Percentiles rank a stretch among this genome's conserved stretches.
phyloP scores from a whole-genome alignment of 1,140 invertebrate species.

The Dreissena polymorpha region DNA sequence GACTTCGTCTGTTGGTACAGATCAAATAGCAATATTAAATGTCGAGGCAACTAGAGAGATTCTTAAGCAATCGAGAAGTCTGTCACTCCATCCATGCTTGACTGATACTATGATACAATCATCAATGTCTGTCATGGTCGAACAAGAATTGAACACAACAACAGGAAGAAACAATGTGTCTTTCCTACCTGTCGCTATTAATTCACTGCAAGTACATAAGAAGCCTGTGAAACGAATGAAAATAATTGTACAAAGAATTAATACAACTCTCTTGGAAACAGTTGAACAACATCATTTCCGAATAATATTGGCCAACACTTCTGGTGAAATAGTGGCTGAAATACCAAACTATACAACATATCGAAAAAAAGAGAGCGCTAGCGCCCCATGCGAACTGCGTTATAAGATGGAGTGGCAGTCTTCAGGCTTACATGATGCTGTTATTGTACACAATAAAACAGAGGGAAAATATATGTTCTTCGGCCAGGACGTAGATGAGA shows the following conservation, averaged over 20 bases:
- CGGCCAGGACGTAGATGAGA: too few relatives aligned
- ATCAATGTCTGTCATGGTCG: background rate
- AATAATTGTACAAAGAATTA: constrained; percentile 8
- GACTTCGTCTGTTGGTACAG: background rate
- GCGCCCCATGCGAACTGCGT: constrained; percentile 3
- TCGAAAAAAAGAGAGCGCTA: background rate
- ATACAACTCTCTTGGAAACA: constrained; percentile 12
- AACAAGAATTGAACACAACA: background rate
- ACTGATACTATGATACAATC: constrained; percentile 38
- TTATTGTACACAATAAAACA: too few relatives aligned
- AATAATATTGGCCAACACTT: background rate
- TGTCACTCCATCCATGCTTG: constrained; percentile 29
- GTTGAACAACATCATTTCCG: constrained; percentile 19
- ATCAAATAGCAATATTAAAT: background rate
- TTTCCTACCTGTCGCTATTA: constrained; percentile 15
- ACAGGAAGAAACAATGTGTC: background rate
- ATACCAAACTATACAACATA: constrained; percentile 13
- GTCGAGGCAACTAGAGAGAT: background rate
- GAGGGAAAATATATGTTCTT: too few relatives aligned
- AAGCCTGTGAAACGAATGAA: constrained; percentile 12
- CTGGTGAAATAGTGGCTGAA: constrained; percentile 6
- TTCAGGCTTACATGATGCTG: background rate
- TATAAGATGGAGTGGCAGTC: constrained; percentile 1
- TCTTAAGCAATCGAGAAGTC: background rate
- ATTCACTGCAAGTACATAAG: background rate